phyloP scores from a whole-genome alignment of 2,113 vertebrate genomes.

The Argyrosomus japonicus region DNA sequence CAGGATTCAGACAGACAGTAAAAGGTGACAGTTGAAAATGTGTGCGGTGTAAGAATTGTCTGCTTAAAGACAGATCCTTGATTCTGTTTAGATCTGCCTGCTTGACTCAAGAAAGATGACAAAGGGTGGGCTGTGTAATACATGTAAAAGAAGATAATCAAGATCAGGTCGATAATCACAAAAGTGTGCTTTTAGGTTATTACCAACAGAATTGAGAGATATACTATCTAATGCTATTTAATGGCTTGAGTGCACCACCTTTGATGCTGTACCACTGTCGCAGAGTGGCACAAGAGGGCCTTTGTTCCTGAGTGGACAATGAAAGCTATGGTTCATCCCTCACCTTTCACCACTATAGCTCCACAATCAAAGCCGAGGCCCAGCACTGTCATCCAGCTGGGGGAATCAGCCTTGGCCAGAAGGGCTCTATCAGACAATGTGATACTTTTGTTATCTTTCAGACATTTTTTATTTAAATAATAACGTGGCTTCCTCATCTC shows the following conservation, averaged over 20 bases:
- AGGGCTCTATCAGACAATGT: conserved; percentile 1
- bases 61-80: conserved; percentile 27
- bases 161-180: background rate
- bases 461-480: conserved; percentile 2
- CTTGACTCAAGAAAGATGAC: background rate
- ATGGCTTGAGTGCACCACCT: conserved; percentile 32
- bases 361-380: conserved; percentile 56
- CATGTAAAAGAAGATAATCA: background rate
- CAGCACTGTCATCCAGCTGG: conserved; percentile 44
- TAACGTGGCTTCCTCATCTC: background rate
- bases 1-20: conserved; percentile 29
- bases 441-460: conserved; percentile 13
- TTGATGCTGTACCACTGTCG: conserved; percentile 62
- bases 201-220: conserved; percentile 5
- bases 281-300: conserved; percentile 42
- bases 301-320: conserved; percentile 73
- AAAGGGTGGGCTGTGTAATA: background rate
- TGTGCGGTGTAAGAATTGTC: background rate
- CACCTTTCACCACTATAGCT: conserved; percentile 46
- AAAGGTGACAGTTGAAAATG: conserved; percentile 24
- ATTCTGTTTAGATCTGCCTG: background rate
- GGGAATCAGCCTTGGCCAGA: background rate
- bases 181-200: conserved; percentile 10
- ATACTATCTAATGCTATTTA: conserved; percentile 14
- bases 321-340: conserved; percentile 56